Percentiles rank a stretch among this genome's conserved stretches.
Evolutionary conservation across 1,140 invertebrate species (phyloP).

Genomic region (Ruditapes philippinarum): DNA sequence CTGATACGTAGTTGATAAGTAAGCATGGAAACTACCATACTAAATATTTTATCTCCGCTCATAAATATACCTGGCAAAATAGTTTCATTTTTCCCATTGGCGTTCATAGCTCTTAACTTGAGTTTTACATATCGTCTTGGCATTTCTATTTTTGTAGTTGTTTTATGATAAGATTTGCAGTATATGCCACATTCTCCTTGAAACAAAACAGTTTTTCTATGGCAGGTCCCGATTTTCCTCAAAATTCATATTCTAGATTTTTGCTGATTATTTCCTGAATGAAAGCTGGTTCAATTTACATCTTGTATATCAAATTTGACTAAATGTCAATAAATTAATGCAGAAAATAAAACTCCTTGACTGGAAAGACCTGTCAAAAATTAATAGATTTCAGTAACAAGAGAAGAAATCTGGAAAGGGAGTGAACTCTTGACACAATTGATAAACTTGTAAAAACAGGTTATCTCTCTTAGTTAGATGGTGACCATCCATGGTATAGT

Average conservation of each 20-base stretch:
- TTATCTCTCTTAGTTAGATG: conserved; percentile 23
- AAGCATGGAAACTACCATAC: conserved; percentile 18
- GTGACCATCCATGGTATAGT: neutral
- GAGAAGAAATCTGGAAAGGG: conserved; percentile 17
- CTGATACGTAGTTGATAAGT: conserved; percentile 46
- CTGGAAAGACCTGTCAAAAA: conserved; percentile 1
- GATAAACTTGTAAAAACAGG: neutral
- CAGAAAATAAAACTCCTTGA: conserved; percentile 28
- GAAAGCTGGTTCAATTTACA: conserved; percentile 30
- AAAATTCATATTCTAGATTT: conserved; percentile 36
- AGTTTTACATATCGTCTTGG: conserved; percentile 46
- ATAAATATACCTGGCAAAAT: conserved; percentile 64
- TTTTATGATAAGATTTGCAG: conserved; percentile 58
- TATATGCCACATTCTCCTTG: conserved; percentile 54
- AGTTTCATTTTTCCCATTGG: conserved; percentile 58
- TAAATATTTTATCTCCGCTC: conserved; percentile 54
- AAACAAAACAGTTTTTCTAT: conserved; percentile 51
- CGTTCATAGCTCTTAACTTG: conserved; percentile 45
- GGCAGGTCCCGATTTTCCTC: conserved; percentile 18
- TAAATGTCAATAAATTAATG: conserved; percentile 49
- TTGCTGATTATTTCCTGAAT: conserved; percentile 19
- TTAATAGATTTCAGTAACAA: conserved; percentile 18
- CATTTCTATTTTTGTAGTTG: conserved; percentile 50
- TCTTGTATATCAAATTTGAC: conserved; percentile 48
- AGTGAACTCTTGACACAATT: conserved; percentile 32